Base-by-base conservation (phyloP, 1,140 invertebrate species). In the Lucilia sericata region DNA sequence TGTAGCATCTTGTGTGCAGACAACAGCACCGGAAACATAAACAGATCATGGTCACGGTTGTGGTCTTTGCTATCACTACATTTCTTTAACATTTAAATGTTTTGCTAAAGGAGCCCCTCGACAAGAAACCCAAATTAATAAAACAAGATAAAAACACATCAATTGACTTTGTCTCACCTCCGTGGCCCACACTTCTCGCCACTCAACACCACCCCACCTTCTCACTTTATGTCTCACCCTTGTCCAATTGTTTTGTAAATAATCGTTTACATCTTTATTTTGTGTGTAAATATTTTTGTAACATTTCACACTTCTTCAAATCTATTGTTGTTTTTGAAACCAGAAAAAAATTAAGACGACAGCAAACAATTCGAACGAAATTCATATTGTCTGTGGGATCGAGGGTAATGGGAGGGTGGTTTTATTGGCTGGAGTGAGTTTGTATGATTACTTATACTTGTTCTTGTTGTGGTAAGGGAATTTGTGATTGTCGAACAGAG, bases 211-310 rank as follows among this genome's bases (percentile, higher is more conserved):
- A 17, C 55, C 14, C 42, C 42, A 42, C 42, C 13, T 14, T 5
- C 51, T 1, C 3, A 30, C 3, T 76, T 42, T 17, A 42, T 76
- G 74, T 17, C 34, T 21, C 42, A 19, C 60, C 65, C 60, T 21
- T 36, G 65, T 5, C 65, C 19, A 30, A 14, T 70, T 13, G n/a
- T 36, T 34, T 83, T 36, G 51, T 55, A n/a, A 36, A n/a, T 42
- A 65, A 84, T 55, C 55, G 47, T 82, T 84, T 65, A 76, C 81
- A 84, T 55, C 81, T 84, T 82, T 17, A 65, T 84, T 84, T 70
- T 80, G 17, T 80, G 81, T 84, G 30, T 60, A 82, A 84, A 84
- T 84, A 84, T 82, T 84, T 84, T 84, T 82, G 51, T 82, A 82
- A 81, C 47, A 84, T 84, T 84, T 84, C 34, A 80, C 65, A 51